Base-by-base conservation (phyloP, 92 coral and sea anemone species). In the Palythoa grandis region DNA sequence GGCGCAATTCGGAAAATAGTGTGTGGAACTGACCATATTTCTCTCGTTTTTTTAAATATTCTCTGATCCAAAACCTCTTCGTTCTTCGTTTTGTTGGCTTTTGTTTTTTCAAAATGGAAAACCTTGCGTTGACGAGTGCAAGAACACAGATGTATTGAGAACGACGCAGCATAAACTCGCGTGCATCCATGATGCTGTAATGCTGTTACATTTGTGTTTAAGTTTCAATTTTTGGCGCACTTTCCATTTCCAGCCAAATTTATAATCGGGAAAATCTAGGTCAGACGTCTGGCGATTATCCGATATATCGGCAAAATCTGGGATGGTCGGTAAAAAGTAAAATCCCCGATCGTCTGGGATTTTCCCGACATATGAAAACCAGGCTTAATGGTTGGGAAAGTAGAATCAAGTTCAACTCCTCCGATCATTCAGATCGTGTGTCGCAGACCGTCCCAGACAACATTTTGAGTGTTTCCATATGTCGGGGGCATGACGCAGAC, bases 51-150 rank as follows among this genome's bases (percentile, higher is more conserved):
- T 90, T 87, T 52, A 87, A 69, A 25, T 63, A 79, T 57, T 86
- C 89, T 38, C 88, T 86, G 69, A 90, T 43, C 90, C 93, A 29
- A 77, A 87, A 87, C 76, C 88, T 76, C 69, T 77, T 70, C 19
- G 83, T 90, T 63, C 40, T 69, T 76, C 86, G 82, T 53, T 90
- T 90, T 15, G 72, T 19, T 39, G 52, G 60, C 72, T 25, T 78
- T 68, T 77, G 77, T 15, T 70, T 7, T 66, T 86, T 50, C 9
- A 70, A 25, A 16, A 76, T 14, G 61, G 84, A 65, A 86, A 86
- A 66, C 88, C 9, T 86, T 86, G 7, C 88, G 8, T 86, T 86
- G 7, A 86, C 84, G 67, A 86, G 88, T 52, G 88, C 88, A 52
- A 86, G 88, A 50, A 77, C n/a, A 86, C 61, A 86, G 37, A 86